Conservation (phyloP, 2,113 vertebrate species). For the Hydrolagus affinis region DNA sequence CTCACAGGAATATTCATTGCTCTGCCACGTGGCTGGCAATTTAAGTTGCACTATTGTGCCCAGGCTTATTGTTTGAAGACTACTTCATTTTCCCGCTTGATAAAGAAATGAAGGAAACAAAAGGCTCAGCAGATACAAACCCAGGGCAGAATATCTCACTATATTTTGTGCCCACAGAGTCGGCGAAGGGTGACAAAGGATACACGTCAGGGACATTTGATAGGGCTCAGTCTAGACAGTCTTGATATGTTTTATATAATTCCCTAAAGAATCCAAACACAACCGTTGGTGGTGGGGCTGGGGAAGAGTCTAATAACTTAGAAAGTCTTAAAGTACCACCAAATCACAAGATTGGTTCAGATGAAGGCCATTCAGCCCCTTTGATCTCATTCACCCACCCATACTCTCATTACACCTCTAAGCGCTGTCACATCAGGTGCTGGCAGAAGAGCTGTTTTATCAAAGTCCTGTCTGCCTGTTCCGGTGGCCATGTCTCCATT, state of each 20-base stretch:
- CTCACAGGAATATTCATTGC: conserved; percentile 25
- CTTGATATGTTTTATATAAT: not conserved
- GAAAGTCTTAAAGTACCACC: no score
- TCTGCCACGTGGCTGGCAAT: not conserved
- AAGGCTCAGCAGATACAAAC: not conserved
- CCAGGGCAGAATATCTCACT: conserved; percentile 14
- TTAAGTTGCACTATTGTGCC: conserved; percentile 24
- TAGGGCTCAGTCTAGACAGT: not conserved
- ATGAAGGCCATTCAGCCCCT: no score
- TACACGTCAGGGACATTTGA: not conserved
- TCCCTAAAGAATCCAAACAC: not conserved
- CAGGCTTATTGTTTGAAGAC: conserved; percentile 14
- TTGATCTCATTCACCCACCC: no score
- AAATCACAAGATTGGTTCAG: no score
- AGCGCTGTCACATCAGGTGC: no score
- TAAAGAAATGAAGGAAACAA: conserved; percentile 13
- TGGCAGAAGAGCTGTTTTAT: no score
- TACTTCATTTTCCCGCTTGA: conserved; percentile 22
- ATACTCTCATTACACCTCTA: no score
- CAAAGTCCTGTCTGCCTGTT: no score
- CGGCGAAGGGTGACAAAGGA: not conserved
- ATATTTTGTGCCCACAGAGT: not conserved
- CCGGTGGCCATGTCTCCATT: no score
- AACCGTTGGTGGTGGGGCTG: no score
- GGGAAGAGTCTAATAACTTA: no score